These are phyloP conservation scores for Petrolisthes cinctipes DNA, from an alignment of 2,888 invertebrate genomes.

Conservation along the genomic window DNA sequence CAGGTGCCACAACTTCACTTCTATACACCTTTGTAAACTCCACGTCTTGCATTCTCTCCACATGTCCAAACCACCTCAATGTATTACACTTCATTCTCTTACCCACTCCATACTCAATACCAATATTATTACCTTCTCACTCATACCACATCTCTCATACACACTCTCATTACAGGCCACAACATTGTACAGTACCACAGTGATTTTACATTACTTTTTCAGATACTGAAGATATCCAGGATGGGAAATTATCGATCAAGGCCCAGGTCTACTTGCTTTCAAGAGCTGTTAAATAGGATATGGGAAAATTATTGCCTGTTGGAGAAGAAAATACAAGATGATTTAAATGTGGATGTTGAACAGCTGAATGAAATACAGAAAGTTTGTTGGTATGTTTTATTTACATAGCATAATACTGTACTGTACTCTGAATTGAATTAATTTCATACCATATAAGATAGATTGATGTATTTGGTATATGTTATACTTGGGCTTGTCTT, in stretches of 20 bases:
- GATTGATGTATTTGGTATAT: not conserved
- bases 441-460: not conserved
- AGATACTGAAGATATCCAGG: not conserved
- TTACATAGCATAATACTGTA: not conserved
- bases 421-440: not conserved
- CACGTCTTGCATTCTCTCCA: no score
- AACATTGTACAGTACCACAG: no score
- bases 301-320: constrained; percentile 70
- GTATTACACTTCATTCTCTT: no score
- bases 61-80: no score
- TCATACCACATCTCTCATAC: no score
- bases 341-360: constrained; percentile 38
- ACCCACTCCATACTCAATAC: no score
- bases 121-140: no score
- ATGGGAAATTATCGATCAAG: constrained; percentile 70
- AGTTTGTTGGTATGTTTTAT: constrained; percentile 47
- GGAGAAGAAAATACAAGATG: constrained; percentile 53
- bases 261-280: constrained; percentile 69
- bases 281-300: constrained; percentile 72
- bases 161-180: no score
- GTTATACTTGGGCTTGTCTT: not conserved
- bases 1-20: no score
- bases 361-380: constrained; percentile 42
- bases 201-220: no score
- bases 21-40: no score